Percentiles rank a stretch among this genome's conserved stretches.
These are phyloP conservation scores for Anser brachyrhynchus DNA, from an alignment of 2,113 vertebrate genomes.

Conservation along the genomic window DNA sequence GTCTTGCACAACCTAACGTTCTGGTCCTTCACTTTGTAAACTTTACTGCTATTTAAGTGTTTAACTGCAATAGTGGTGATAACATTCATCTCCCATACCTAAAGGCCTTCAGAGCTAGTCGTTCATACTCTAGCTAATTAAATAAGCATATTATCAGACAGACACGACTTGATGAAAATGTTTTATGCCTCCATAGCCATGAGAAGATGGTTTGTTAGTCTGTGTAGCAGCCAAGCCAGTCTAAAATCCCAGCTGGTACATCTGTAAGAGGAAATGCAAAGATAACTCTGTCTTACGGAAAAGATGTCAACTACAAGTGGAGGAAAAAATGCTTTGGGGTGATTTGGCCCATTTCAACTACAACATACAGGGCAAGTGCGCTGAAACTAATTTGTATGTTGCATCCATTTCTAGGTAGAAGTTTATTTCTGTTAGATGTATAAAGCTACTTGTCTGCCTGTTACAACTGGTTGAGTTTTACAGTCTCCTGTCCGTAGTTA, in stretches of 20 bases:
- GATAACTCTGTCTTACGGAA: neutral
- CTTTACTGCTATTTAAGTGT: neutral
- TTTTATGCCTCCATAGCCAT: neutral
- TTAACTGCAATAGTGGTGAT: neutral
- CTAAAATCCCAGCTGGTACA: neutral
- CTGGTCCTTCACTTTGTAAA: neutral
- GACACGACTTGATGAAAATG: neutral
- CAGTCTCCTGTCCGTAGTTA: neutral
- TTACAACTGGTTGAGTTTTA: neutral
- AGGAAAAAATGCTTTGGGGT: neutral
- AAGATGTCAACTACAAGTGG: neutral
- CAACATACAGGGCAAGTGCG: neutral
- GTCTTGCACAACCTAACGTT: neutral
- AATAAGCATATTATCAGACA: neutral
- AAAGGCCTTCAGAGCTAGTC: neutral
- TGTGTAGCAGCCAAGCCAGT: neutral
- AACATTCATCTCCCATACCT: neutral
- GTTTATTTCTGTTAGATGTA: neutral
- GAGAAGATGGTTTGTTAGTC: neutral
- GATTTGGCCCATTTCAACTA: neutral
- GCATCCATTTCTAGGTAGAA: neutral
- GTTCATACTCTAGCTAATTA: neutral
- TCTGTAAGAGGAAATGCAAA: neutral
- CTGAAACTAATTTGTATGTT: neutral
- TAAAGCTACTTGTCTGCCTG: neutral